Evolutionary conservation across 2,888 invertebrate genomes (phyloP), one percentile per base, ranked within the genome.

Genomic region (Pammene aurita): DNA sequence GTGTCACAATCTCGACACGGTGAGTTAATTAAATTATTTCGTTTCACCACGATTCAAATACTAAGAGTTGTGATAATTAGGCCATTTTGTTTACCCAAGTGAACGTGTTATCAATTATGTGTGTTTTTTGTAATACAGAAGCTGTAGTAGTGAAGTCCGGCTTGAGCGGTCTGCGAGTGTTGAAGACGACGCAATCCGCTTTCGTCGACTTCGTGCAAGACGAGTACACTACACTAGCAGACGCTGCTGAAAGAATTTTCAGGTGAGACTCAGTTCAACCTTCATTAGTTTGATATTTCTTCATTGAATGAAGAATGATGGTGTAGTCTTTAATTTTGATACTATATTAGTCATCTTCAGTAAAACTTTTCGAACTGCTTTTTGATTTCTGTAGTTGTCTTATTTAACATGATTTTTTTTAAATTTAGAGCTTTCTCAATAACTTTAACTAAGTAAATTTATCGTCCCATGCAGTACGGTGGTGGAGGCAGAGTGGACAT

Each of bases 141-240:
- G 91, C 92, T 66, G 92, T 95, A 9, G 87, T 89, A 67, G 94
- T 96, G 55, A 94, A 94, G 65, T 95, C 95, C 9, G 96, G 96
- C 9, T 85, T 96, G 64, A 95, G 94, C 75, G 95, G 94, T 26
- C 89, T 97, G 26, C 93, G 96, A 50, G 95, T 97, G 0, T 85
- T 97, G 72, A 97, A 97, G 85, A 96, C 96, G 0, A 96, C 96
- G 0, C 95, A 96, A 81, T 96, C 96, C 0, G 94, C 96, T 0
- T 97, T 97, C 80, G 95, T 94, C 2, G 96, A 96, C 84, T 97
- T 97, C 79, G 94, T 96, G 26, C 94, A 95, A 80, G 96, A 96
- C 79, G 96, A 96, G 77, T 97, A 95, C 84, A 94, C 96, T 35
- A 95, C 96, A 0, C 87, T 96, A 18, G 94, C 95, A 0, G 96